These are phyloP conservation scores for Acanthurus tractus DNA, from an alignment of 2,797 vertebrate species.

Conservation along the genomic window DNA sequence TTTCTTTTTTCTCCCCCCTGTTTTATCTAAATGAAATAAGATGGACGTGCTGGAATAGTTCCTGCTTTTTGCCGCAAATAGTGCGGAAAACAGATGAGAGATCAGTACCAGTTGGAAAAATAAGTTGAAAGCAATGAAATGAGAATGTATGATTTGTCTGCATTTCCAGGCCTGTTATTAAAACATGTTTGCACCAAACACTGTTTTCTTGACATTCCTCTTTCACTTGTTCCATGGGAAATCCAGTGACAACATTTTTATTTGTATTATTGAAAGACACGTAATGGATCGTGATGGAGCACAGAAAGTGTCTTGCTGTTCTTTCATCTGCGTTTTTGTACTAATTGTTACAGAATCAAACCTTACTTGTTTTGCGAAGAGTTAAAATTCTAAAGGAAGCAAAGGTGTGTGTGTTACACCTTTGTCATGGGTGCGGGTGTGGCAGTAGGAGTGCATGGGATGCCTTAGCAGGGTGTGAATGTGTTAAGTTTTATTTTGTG, in stretches of 20 bases:
- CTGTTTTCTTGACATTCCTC: neutral
- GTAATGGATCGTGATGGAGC: neutral
- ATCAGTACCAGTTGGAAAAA: conserved; percentile 12
- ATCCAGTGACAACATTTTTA: neutral
- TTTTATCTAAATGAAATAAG: conserved; percentile 41
- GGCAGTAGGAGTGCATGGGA: conserved; percentile 42
- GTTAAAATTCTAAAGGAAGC: neutral
- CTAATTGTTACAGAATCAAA: neutral
- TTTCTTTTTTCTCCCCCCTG: neutral
- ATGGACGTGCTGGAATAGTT: conserved; percentile 25
- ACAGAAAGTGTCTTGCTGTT: neutral
- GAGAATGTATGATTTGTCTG: conserved; percentile 49
- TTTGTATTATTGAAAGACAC: neutral
- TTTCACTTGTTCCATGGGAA: neutral
- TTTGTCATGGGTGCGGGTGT: conserved; percentile 51
- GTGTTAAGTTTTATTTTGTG: conserved; percentile 28
- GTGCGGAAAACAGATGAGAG: conserved; percentile 19
- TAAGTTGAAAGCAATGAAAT: conserved; percentile 9
- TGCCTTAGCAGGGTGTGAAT: conserved; percentile 74
- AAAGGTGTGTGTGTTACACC: neutral
- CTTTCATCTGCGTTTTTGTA: neutral
- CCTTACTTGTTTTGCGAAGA: neutral
- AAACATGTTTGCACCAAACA: conserved; percentile 69
- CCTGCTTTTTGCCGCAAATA: conserved; percentile 22
- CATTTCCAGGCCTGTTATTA: conserved; percentile 70